Conservation (phyloP, 2,888 invertebrate species). For the Acanthosepion lycidas region DNA sequence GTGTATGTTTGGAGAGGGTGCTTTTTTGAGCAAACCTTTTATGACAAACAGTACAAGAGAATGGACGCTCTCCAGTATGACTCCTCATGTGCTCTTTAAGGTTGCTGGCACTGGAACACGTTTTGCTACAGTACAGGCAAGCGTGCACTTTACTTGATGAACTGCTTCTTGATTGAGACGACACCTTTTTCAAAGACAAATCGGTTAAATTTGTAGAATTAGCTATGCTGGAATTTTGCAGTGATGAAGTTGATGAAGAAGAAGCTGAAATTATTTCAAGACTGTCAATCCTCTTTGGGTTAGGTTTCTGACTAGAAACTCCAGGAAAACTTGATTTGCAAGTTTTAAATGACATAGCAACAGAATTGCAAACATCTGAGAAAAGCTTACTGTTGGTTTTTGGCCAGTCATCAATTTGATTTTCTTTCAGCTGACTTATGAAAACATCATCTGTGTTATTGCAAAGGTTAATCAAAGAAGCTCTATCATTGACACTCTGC, state of each 20-base stretch:
- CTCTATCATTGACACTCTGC: neutral
- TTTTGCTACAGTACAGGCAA: neutral
- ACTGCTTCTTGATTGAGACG: neutral
- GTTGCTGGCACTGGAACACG: neutral
- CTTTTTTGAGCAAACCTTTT: conserved; percentile 35
- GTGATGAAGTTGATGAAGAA: neutral
- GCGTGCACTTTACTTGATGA: neutral
- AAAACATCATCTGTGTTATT: neutral
- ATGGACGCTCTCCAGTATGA: conserved; percentile 12
- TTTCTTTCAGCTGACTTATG: neutral
- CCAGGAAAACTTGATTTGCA: neutral
- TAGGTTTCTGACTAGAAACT: too few species aligned
- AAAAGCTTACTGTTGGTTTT: neutral
- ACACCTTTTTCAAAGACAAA: neutral
- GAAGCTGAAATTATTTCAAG: too few species aligned
- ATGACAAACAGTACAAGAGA: neutral
- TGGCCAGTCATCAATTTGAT: neutral
- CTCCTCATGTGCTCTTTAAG: conserved; percentile 33
- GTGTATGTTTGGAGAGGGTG: neutral
- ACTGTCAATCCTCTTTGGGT: too few species aligned
- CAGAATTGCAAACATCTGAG: neutral
- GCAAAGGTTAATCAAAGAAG: neutral
- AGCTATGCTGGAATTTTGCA: neutral
- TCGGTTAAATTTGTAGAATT: neutral
- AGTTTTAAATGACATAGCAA: neutral